Evolutionary conservation across 2,113 vertebrate species (phyloP).

Genomic region (Pyxicephalus adspersus): DNA sequence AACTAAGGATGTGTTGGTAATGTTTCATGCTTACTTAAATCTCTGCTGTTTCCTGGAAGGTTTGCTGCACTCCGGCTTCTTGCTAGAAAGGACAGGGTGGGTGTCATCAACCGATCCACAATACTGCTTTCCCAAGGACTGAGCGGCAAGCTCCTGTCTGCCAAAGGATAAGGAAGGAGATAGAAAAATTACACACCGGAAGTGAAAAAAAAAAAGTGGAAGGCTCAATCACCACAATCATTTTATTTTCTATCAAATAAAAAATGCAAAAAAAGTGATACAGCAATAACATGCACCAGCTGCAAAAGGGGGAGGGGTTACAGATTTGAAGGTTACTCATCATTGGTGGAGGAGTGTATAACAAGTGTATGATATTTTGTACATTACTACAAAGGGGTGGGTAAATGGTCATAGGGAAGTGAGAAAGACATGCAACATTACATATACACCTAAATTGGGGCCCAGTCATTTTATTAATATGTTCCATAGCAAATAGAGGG

Average conservation of each 20-base stretch:
- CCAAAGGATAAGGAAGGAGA: constrained; percentile 29
- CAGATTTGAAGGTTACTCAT: no score
- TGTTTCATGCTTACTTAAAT: constrained; percentile 78
- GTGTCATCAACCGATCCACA: constrained; percentile 95
- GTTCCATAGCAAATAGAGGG: no score
- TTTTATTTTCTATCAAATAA: not conserved
- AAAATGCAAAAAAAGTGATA: not conserved
- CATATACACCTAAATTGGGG: no score
- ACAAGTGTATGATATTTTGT: no score
- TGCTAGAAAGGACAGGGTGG: constrained; percentile 93
- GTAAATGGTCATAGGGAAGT: no score
- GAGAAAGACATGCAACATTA: no score
- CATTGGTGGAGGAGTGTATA: no score
- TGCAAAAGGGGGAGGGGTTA: no score
- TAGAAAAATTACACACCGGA: not conserved
- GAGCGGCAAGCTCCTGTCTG: constrained; percentile 87
- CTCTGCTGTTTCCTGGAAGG: constrained; percentile 83
- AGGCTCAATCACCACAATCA: no score
- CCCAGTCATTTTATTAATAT: no score
- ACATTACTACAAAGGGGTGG: no score
- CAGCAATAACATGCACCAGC: not conserved
- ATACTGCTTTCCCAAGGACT: constrained; percentile 97
- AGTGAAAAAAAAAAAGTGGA: not conserved
- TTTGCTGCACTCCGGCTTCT: constrained; percentile 94
- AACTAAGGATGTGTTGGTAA: constrained; percentile 17